These are phyloP conservation scores for Auanema sp. DNA, from an alignment of 2,888 invertebrate genomes.

Conservation along the genomic window DNA sequence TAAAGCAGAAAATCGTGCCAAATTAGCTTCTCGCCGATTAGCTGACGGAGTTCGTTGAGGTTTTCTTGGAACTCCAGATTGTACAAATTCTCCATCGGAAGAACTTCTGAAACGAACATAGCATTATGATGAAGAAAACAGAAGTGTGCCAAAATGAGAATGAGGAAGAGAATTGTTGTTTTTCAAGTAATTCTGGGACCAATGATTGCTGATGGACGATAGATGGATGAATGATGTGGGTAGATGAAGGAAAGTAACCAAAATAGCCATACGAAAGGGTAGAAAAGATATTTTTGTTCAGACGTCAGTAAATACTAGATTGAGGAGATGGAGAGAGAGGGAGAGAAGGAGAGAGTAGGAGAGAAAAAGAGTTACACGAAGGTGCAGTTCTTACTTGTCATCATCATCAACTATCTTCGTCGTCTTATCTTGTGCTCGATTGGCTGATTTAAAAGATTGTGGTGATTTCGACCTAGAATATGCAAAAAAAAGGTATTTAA, in stretches of 20 bases:
- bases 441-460: constrained; percentile 57
- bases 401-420: constrained; percentile 60
- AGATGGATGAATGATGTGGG: not conserved
- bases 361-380: no score
- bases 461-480: constrained; percentile 56
- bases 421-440: constrained; percentile 61
- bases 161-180: constrained; percentile 6
- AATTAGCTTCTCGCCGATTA: constrained; percentile 33
- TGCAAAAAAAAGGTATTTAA: not conserved
- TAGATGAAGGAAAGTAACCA: not conserved
- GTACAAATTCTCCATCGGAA: constrained; percentile 42
- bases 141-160: constrained; percentile 5
- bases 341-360: no score
- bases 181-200: not conserved
- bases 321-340: no score
- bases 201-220: not conserved
- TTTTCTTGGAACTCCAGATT: constrained; percentile 32
- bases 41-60: constrained; percentile 10
- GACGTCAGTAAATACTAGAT: no score
- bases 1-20: constrained; percentile 36
- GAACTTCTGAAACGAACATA: constrained; percentile 28
- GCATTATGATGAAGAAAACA: not conserved
- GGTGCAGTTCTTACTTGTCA: constrained; percentile 26
- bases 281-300: no score
- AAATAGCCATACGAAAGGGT: not conserved